Base-by-base conservation (phyloP, 2,888 invertebrate species). In the Abrostola triplasia region DNA sequence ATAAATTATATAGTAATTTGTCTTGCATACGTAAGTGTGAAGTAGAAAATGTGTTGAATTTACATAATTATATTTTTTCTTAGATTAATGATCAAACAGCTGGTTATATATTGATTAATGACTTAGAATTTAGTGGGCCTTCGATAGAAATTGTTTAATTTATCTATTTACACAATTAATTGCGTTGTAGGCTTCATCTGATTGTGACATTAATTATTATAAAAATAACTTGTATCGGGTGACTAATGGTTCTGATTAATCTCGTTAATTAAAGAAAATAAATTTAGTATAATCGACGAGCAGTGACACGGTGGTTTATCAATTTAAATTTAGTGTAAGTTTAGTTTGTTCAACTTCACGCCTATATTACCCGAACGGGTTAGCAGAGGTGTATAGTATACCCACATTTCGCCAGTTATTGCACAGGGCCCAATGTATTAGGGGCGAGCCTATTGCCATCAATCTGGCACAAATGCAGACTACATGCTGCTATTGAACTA, bases 21-120 rank as follows among this genome's bases (percentile, higher is more conserved):
- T 35, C 47, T 49, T 48, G 64, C 12, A 47, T 64, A 13, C 5
- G 35, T 44, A 53, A 42, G 38, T 50, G 36, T 10, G 1, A 40
- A 2, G n/a, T n/a, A 63, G 68, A 63, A 64, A 54, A 41, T 1
- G 0, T 13, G 12, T 51, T 54, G 35, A 40, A 59, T 62, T 59
- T 47, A 0, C 57, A 61, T 73, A 0, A 70, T 42, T 7, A 13
- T 37, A 50, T 62, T 55, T 61, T 71, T 50, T 5, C 4, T 7
- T 0, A n/a, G 41, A 9, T 48, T 24, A 44, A 69, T 59, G 63
- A 48, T 69, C 50, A 63, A 63, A 55, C 38, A 50, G 52, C 55
- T 73, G 57, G 50, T 68, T 53, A 7, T 8, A 41, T 59, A 55
- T 5, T 61, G 54, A 67, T 67, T 58, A 13, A 12, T 40, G 36